phyloP scores from a whole-genome alignment of 1,140 invertebrate genomes.

The Lordiphosa collinella region DNA sequence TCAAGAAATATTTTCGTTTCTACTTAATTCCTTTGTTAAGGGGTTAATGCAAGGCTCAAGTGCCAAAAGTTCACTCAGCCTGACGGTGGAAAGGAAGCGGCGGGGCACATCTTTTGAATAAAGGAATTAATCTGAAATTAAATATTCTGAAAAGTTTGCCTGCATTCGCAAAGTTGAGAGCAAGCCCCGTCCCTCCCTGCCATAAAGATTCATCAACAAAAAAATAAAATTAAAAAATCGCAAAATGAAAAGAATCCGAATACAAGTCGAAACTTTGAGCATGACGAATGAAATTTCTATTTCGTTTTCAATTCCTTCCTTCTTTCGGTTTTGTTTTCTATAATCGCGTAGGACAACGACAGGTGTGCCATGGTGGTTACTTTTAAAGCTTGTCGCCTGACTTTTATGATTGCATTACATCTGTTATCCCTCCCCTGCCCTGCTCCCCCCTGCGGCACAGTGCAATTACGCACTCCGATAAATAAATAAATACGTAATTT shows the following conservation, averaged over 20 bases:
- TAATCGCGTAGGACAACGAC: too few relatives aligned
- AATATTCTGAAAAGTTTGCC: slow-evolving; percentile 16
- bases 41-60: slow-evolving; percentile 10
- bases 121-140: slow-evolving; percentile 20
- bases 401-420: neutral
- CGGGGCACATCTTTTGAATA: slow-evolving; percentile 12
- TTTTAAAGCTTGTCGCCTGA: too few relatives aligned
- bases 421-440: neutral
- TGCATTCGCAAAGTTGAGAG: slow-evolving; percentile 15
- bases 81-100: neutral
- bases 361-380: too few relatives aligned
- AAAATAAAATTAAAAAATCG: slow-evolving; percentile 4
- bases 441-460: too few relatives aligned
- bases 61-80: slow-evolving; percentile 8
- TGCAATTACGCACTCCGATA: slow-evolving; percentile 14
- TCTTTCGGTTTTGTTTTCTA: too few relatives aligned
- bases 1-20: slow-evolving; percentile 12
- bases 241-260: slow-evolving; percentile 6
- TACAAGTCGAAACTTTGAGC: slow-evolving; percentile 7
- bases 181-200: neutral
- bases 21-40: slow-evolving; percentile 14
- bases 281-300: slow-evolving; percentile 17
- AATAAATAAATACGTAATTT: slow-evolving; percentile 15
- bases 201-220: neutral
- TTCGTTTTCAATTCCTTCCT: slow-evolving; percentile 7